Conservation (phyloP, 2,888 invertebrate species). For the Drosophila neutralis region DNA sequence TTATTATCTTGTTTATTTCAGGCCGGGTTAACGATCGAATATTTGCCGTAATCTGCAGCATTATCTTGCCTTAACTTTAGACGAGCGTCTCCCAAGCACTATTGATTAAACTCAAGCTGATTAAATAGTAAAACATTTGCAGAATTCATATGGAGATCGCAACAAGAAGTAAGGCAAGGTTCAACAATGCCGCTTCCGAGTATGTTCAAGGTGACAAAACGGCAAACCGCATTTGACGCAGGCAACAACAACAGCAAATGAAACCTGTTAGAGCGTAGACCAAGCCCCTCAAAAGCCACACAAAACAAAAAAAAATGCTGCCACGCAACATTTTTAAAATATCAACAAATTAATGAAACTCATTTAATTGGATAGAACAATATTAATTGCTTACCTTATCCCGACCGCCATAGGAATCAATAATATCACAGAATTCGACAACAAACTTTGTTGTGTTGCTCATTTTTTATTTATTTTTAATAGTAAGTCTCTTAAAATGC, state of each 20-base stretch:
- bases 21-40: constrained; percentile 25
- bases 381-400: constrained; percentile 88
- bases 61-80: constrained; percentile 53
- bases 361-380: neutral
- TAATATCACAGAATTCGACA: constrained; percentile 89
- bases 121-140: constrained; percentile 50
- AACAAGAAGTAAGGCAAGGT: constrained; percentile 59
- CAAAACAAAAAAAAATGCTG: constrained; percentile 10
- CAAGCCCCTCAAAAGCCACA: constrained; percentile 2
- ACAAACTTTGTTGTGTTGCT: constrained; percentile 74
- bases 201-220: constrained; percentile 31
- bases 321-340: constrained; percentile 53
- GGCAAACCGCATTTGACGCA: constrained; percentile 7
- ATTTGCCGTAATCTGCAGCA: constrained; percentile 34
- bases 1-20: constrained; percentile 56
- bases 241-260: constrained; percentile 2
- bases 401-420: constrained; percentile 93
- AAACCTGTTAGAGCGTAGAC: constrained; percentile 53
- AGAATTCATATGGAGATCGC: constrained; percentile 17
- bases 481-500: neutral
- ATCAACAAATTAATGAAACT: neutral
- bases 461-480: constrained; percentile 45
- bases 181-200: constrained; percentile 47
- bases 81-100: constrained; percentile 15
- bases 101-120: constrained; percentile 41